Conservation (phyloP, 2,888 invertebrate species). For the Acrobeloides nanus region DNA sequence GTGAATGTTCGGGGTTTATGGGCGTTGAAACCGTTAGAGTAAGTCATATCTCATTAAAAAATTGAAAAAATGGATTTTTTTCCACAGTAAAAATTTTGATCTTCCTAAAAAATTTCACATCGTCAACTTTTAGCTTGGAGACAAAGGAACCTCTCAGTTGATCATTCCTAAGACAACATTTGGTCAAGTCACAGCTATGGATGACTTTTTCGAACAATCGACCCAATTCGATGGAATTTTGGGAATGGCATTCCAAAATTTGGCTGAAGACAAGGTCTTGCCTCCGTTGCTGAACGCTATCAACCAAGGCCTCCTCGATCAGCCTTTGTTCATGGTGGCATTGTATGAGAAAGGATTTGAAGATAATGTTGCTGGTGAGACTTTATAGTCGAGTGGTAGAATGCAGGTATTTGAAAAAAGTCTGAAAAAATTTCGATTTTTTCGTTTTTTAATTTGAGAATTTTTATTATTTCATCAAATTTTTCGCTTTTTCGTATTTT, state of each 20-base stretch:
- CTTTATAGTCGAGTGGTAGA: too few relatives aligned
- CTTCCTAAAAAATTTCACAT: too few relatives aligned
- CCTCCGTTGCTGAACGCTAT: constrained; percentile 39
- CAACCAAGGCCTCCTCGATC: constrained; percentile 29
- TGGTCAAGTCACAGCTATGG: constrained; percentile 57
- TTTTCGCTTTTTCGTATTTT: too few relatives aligned
- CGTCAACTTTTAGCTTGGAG: constrained; percentile 34
- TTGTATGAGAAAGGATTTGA: too few relatives aligned
- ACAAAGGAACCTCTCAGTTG: constrained; percentile 37
- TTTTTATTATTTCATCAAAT: too few relatives aligned
- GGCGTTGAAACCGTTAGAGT: constrained; percentile 35
- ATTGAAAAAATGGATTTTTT: too few relatives aligned
- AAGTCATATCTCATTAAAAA: too few relatives aligned
- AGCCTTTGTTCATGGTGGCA: constrained; percentile 40
- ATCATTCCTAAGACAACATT: constrained; percentile 56
- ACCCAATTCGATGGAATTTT: constrained; percentile 35
- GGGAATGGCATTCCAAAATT: constrained; percentile 37
- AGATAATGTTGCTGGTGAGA: too few relatives aligned
- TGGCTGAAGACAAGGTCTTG: constrained; percentile 56
- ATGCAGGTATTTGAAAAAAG: too few relatives aligned
- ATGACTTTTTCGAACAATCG: constrained; percentile 58
- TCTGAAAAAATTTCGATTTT: too few relatives aligned
- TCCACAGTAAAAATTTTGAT: too few relatives aligned
- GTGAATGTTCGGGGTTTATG: constrained; percentile 36
- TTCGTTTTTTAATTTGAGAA: too few relatives aligned